Evolutionary conservation across 2,888 invertebrate species (phyloP), one percentile per base, ranked within the genome.

Genomic region (Caenorhabditis uteleia): DNA sequence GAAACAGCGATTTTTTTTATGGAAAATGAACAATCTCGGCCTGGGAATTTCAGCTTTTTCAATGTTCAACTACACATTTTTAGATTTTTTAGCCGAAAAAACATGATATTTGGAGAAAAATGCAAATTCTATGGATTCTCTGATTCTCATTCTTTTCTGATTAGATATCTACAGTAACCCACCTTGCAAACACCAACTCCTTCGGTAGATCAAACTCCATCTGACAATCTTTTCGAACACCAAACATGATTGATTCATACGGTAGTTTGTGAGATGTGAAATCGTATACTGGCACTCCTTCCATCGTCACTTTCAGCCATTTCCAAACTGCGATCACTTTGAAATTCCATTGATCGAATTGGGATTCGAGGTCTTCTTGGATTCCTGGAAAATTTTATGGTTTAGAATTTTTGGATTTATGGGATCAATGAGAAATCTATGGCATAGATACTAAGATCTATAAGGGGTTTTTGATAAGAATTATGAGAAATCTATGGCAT

Each of bases 321-420:
- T 33, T 45, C 90, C 93, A 91, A 68, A 88, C 90, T 1, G 90
- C 88, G 7, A 89, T 71, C 78, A 89, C 88, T 42, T 87, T 85
- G 0, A 94, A 86, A 12, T 89, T 88, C 94, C 94, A 94, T 31
- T 85, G 84, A 0, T 90, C 89, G 80, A 95, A 89, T 74, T 93
- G 88, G 8, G 75, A 53, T 5, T 89, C 86, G 75, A 88, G 87
- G 23, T 86, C 59, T 88, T 88, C 10, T 87, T 38, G 20, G 16
- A 70, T 29, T 26, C 67, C 61, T n/a, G n/a, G n/a, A n/a, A n/a
- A n/a, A n/a, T n/a, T n/a, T 33, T 18, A 18, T 31, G 18, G 21
- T 7, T 29, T 18, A 14, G n/a, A 14, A 10, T 7, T 6, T 23
- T 26, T 5, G 14, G 27, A 45, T 5, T 5, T 6, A 45, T n/a